A percentile compares a stretch with the other conserved stretches of the same genome.
Evolutionary conservation across 1,140 invertebrate genomes (phyloP).

Genomic region (Agraylea sexmaculata): DNA sequence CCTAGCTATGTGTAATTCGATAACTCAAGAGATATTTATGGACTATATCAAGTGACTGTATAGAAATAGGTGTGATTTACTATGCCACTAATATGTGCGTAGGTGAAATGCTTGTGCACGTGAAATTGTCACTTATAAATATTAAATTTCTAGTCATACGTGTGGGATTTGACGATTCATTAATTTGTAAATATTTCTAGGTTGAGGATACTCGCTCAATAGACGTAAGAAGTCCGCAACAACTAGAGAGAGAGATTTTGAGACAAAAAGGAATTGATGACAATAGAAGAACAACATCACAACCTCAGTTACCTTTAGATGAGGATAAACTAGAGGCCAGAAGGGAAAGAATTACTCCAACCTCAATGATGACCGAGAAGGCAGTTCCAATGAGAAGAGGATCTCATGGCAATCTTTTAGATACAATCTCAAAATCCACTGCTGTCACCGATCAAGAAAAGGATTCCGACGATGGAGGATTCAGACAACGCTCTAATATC

Average conservation of each 20-base stretch:
- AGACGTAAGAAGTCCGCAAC: conserved; percentile 43
- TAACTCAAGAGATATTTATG: no score
- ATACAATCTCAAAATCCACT: conserved; percentile 26
- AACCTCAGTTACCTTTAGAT: conserved; percentile 51
- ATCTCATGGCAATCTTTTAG: conserved; percentile 44
- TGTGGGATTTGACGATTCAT: no score
- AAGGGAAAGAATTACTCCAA: conserved; percentile 13
- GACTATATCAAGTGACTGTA: no score
- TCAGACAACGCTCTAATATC: conserved; percentile 32
- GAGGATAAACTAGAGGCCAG: conserved; percentile 26
- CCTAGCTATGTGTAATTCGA: no score
- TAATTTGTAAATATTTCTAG: no score
- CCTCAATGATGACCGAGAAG: conserved; percentile 12
- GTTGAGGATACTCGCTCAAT: conserved; percentile 18
- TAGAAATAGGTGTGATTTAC: no score
- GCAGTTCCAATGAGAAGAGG: conserved; percentile 33
- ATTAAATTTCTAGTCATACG: no score
- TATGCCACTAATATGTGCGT: no score
- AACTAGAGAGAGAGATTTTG: conserved; percentile 43
- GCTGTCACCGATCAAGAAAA: conserved; percentile 32
- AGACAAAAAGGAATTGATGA: conserved; percentile 41
- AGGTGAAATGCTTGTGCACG: no score
- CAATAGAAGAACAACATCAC: conserved; percentile 46
- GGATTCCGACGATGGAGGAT: conserved; percentile 47
- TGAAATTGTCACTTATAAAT: no score